Conservation (phyloP, 30 jellyfish, hydroid and myxozoan genomes). For the Hydra vulgaris region DNA sequence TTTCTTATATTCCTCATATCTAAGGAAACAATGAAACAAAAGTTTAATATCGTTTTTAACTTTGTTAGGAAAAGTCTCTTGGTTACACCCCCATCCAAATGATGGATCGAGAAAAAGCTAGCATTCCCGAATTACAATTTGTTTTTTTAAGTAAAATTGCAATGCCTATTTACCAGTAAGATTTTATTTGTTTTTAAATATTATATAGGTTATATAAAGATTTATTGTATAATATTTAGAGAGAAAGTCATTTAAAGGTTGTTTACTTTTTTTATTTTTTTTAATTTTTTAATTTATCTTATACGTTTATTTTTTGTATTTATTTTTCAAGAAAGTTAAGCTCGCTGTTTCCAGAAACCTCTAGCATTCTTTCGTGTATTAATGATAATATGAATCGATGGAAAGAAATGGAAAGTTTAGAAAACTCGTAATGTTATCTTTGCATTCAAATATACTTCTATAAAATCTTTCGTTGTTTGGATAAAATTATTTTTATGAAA, state of each 20-base stretch:
- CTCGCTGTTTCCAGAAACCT: constrained; percentile 8
- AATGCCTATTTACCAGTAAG: constrained; percentile 75
- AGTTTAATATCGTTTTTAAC: too few species aligned
- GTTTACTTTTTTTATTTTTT: too few species aligned
- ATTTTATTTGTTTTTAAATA: background rate
- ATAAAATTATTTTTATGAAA: too few species aligned
- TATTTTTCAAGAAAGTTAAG: constrained; percentile 4
- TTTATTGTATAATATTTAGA: too few species aligned
- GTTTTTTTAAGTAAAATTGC: constrained; percentile 79
- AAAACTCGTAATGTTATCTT: background rate
- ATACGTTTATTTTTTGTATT: background rate
- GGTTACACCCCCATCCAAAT: constrained; percentile 91
- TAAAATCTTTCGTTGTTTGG: background rate
- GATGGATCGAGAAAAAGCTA: constrained; percentile 98
- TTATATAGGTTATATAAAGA: too few species aligned
- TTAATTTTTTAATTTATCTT: background rate
- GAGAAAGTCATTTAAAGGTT: too few species aligned
- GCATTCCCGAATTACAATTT: constrained; percentile 83
- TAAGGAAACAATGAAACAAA: too few species aligned
- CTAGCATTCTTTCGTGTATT: constrained; percentile 11
- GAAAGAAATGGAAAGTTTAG: background rate
- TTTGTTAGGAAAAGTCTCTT: constrained; percentile 92
- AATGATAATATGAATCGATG: constrained; percentile 18
- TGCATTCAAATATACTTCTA: background rate
- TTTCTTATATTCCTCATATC: background rate